Evolutionary conservation across 2,888 invertebrate genomes (phyloP).

Genomic region (Pachydiplax longipennis): DNA sequence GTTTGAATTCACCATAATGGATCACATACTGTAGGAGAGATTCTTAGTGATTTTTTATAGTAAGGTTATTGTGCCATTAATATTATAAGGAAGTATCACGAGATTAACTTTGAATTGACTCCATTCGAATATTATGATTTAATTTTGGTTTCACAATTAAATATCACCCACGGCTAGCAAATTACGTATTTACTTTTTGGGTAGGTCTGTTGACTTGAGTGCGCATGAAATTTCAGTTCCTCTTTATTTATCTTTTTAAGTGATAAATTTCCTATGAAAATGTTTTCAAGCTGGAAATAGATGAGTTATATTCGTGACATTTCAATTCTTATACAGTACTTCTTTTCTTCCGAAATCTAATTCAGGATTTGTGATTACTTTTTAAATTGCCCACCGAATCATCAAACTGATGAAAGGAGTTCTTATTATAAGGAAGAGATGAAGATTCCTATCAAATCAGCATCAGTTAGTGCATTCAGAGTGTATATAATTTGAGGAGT

Average conservation of each 20-base stretch:
- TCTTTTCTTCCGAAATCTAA: neutral
- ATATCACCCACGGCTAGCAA: neutral
- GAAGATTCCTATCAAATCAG: too few species aligned
- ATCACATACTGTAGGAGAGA: too few species aligned
- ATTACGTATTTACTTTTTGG: neutral
- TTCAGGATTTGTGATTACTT: neutral
- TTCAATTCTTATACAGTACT: neutral
- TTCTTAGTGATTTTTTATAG: too few species aligned
- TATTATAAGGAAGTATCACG: too few species aligned
- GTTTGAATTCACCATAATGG: neutral
- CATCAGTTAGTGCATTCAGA: too few species aligned
- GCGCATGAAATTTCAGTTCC: constrained; percentile 18
- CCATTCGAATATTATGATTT: too few species aligned
- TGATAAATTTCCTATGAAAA: neutral
- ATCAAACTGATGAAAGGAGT: too few species aligned
- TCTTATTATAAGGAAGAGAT: too few species aligned
- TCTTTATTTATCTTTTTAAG: constrained; percentile 3
- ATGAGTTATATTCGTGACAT: neutral
- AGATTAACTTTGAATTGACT: too few species aligned
- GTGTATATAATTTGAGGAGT: too few species aligned
- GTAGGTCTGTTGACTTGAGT: constrained; percentile 3
- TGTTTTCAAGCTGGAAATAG: neutral
- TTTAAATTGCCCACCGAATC: neutral
- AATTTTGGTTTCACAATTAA: neutral
- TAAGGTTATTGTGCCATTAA: too few species aligned